Evolutionary conservation across 2,113 vertebrate genomes (phyloP).

Genomic region (Polypterus bichir): DNA sequence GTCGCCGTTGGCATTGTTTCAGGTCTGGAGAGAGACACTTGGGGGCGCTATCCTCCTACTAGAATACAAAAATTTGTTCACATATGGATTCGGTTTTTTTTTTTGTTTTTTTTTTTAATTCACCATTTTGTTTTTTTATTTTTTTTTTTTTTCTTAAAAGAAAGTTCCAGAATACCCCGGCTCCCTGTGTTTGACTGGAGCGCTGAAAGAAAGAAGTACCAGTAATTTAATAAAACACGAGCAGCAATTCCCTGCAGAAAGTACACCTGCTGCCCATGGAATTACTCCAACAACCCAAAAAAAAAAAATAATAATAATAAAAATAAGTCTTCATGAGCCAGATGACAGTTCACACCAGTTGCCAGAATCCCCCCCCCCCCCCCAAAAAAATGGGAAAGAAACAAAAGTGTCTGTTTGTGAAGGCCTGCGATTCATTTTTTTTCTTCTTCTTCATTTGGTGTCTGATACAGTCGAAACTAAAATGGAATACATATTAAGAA

Average conservation of each 20-base stretch:
- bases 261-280: neutral
- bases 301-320: neutral
- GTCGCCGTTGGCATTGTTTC: neutral
- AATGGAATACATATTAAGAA: neutral
- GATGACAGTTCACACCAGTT: neutral
- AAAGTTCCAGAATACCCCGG: neutral
- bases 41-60: too few relatives aligned
- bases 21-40: too few relatives aligned
- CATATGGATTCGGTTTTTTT: neutral
- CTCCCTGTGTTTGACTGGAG: neutral
- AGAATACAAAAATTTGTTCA: neutral
- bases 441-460: neutral
- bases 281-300: neutral
- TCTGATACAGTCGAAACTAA: neutral
- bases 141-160: neutral
- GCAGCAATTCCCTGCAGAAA: neutral
- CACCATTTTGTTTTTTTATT: neutral
- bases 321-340: neutral
- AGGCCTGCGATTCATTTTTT: neutral
- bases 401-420: neutral
- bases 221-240: too few relatives aligned
- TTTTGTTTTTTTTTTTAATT: neutral
- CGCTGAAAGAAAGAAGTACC: neutral
- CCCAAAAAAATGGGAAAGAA: neutral
- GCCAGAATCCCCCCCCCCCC: neutral